Evolutionary conservation across 2,113 vertebrate species (phyloP).

Genomic region (Acanthisitta chloris): DNA sequence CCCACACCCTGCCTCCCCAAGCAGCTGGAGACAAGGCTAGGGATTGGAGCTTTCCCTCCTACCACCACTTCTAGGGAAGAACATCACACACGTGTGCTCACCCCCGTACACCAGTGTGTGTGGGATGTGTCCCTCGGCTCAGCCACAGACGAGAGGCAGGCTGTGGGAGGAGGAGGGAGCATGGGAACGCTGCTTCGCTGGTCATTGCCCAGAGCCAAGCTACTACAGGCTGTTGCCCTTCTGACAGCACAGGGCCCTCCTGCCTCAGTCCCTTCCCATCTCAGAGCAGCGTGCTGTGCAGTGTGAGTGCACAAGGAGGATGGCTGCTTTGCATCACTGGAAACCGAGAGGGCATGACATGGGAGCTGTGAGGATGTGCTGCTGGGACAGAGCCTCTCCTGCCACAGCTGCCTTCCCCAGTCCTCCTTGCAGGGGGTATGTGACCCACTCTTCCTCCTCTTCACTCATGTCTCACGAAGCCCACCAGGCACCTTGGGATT

Average conservation of each 20-base stretch:
- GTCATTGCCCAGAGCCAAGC: not conserved
- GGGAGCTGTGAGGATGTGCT: not conserved
- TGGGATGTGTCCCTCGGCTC: not conserved
- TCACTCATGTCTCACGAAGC: not conserved
- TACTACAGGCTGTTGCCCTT: not conserved
- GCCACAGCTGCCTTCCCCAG: not conserved
- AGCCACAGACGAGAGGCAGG: not conserved
- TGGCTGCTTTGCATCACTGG: not conserved
- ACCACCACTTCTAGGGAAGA: not conserved
- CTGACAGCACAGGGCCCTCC: accelerated
- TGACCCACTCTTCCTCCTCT: not conserved
- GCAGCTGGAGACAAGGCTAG: not conserved
- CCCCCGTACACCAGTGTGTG: accelerated
- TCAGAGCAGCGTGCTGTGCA: not conserved
- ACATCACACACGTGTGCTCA: not conserved
- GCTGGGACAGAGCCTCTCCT: not conserved
- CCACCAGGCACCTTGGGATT: not conserved
- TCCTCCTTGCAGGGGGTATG: not conserved
- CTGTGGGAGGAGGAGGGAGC: not conserved
- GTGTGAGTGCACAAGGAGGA: accelerated
- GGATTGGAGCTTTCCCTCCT: not conserved
- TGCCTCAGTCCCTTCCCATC: accelerated
- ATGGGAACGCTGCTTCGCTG: accelerated
- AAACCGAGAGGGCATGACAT: accelerated
- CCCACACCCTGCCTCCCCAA: not conserved